Percentiles rank a stretch among this genome's conserved stretches.
Conservation (phyloP, 2,888 invertebrate species). For the Dorcus parallelipipedus region DNA sequence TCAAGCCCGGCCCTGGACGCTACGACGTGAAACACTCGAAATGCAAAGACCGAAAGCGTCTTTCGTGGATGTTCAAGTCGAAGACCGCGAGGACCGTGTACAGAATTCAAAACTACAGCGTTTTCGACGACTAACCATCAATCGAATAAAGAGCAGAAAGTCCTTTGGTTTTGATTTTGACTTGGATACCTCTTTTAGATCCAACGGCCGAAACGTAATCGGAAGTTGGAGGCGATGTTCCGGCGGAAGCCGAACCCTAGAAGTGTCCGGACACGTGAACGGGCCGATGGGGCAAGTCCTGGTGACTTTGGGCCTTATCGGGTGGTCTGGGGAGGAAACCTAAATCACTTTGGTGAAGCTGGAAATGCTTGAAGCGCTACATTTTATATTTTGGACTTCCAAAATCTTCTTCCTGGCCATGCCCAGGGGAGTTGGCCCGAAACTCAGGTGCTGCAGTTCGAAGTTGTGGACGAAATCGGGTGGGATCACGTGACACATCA, state of each 20-base stretch:
- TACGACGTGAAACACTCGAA: slow-evolving; percentile 33
- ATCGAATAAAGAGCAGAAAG: background rate
- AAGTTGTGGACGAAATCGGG: slow-evolving; percentile 35
- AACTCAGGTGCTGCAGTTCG: slow-evolving; percentile 30
- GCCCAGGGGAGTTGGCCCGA: slow-evolving; percentile 29
- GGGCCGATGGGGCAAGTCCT: slow-evolving; percentile 21
- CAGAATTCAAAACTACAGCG: slow-evolving; percentile 25
- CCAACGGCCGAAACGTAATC: slow-evolving; percentile 27
- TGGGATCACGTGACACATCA: slow-evolving; percentile 29
- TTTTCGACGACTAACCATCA: slow-evolving; percentile 17
- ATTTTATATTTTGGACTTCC: slow-evolving; percentile 30
- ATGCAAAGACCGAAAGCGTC: slow-evolving; percentile 29
- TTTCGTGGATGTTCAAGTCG: slow-evolving; percentile 40
- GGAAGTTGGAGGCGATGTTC: slow-evolving; percentile 31
- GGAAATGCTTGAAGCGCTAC: slow-evolving; percentile 18
- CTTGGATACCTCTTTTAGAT: slow-evolving; percentile 20
- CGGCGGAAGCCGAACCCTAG: slow-evolving; percentile 16
- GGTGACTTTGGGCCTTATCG: slow-evolving; percentile 18
- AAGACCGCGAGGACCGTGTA: slow-evolving; percentile 31
- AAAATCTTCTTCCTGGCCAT: slow-evolving; percentile 21
- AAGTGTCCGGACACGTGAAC: slow-evolving; percentile 21
- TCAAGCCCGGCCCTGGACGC: slow-evolving; percentile 44
- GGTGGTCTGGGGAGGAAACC: background rate
- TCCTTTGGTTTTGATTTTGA: too few relatives aligned
- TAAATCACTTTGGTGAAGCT: background rate